These are phyloP conservation scores for Percina caprodes DNA, from an alignment of 2,113 vertebrate genomes.

Conservation along the genomic window DNA sequence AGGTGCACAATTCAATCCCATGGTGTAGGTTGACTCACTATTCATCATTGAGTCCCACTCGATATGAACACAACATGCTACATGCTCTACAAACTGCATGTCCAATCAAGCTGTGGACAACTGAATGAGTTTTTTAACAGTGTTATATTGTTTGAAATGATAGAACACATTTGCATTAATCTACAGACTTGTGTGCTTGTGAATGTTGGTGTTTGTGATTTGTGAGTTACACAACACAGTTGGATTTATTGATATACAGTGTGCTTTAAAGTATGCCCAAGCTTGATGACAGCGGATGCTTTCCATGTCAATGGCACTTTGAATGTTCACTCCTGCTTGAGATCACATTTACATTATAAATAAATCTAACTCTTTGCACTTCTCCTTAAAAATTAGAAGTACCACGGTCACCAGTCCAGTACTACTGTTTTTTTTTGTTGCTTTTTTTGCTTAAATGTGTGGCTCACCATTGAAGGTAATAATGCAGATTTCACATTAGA, in stretches of 20 bases:
- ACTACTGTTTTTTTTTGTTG: background rate
- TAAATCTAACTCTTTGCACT: background rate
- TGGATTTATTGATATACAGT: slow-evolving; percentile 1
- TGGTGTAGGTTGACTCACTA: background rate
- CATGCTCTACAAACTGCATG: slow-evolving; percentile 65
- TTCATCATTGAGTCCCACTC: background rate
- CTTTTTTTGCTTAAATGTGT: background rate
- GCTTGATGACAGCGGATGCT: slow-evolving; percentile 1
- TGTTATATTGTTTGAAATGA: slow-evolving; percentile 9
- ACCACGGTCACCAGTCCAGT: background rate
- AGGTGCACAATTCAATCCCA: background rate
- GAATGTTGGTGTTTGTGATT: slow-evolving; percentile 48
- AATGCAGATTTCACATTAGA: background rate
- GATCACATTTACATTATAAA: background rate
- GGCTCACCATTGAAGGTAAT: background rate
- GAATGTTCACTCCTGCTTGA: slow-evolving; percentile 41
- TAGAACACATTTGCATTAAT: slow-evolving; percentile 35
- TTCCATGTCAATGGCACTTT: slow-evolving; percentile 41
- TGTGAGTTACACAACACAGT: background rate
- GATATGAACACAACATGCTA: slow-evolving; percentile 3
- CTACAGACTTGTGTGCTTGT: slow-evolving; percentile 34
- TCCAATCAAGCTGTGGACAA: slow-evolving; percentile 13
- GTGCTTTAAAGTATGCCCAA: slow-evolving; percentile 22
- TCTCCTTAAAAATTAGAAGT: background rate
- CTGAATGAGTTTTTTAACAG: background rate